Percentiles rank a stretch among this genome's conserved stretches.
Conservation (phyloP, 1,140 invertebrate genomes). For the Drosophila kanapiae region DNA sequence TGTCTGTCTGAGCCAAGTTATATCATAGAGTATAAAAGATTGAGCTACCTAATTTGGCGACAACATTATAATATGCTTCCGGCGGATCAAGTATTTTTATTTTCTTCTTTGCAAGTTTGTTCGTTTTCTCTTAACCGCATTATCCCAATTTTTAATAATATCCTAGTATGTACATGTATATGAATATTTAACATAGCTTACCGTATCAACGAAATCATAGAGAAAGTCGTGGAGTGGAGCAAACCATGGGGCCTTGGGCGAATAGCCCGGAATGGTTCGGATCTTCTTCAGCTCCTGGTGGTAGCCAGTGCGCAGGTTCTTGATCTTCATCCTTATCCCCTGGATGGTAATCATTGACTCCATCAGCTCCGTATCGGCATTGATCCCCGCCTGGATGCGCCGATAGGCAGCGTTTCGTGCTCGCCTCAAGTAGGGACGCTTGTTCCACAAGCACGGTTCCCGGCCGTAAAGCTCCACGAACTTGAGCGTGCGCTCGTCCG, state of each 20-base stretch:
- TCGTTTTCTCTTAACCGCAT: no score
- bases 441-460: slow-evolving; percentile 67
- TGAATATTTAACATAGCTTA: slow-evolving; percentile 17
- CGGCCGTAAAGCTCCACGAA: slow-evolving; percentile 65
- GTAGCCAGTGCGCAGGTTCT: slow-evolving; percentile 60
- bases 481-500: slow-evolving; percentile 51
- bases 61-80: no score
- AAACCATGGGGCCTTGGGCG: slow-evolving; percentile 60
- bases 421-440: slow-evolving; percentile 36
- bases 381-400: slow-evolving; percentile 62
- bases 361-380: slow-evolving; percentile 13
- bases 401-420: slow-evolving; percentile 57
- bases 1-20: no score
- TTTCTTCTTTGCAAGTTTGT: no score
- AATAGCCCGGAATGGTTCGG: slow-evolving; percentile 40
- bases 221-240: slow-evolving; percentile 55
- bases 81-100: no score
- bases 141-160: no score
- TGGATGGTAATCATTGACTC: slow-evolving; percentile 43
- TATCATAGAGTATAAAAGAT: no score
- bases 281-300: slow-evolving; percentile 69
- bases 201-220: slow-evolving; percentile 47
- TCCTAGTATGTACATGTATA: no score
- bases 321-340: slow-evolving; percentile 64
- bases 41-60: no score